Evolutionary conservation across 2,113 vertebrate genomes (phyloP), one percentile per base, ranked within the genome.

Genomic region (Carassius auratus): DNA sequence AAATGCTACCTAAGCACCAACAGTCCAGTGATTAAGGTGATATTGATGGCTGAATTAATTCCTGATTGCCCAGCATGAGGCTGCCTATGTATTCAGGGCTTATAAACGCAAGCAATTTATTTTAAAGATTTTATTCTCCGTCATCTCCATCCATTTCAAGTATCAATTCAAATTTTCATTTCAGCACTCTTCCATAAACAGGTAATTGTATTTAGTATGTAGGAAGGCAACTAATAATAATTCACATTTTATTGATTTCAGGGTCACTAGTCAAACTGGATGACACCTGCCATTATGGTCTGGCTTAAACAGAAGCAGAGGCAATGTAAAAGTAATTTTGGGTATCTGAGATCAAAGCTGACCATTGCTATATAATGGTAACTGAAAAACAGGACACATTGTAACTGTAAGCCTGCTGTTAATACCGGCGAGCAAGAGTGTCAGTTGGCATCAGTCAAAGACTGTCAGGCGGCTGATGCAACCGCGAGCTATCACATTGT

Each of bases 31-130:
- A 91, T 92, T 88, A 90, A 90, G 90, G 87, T 77, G 84, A 87
- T 90, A 90, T 90, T 86, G 90, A 89, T 66, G 69, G 81, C 82
- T 86, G 82, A 91, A 90, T 90, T 88, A 83, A 88, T 91, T 88
- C 74, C 73, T 82, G 86, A 83, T 89, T 87, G 86, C 84, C 42
- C 77, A 62, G 83, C 59, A 48, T 23, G 73, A 66, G 48, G 83
- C 69, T 66, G 84, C 14, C 77, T 50, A 55, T 62, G 30, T 30
- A 85, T 59, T 66, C 50, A 17, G 12, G 15, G 71, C 62, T 48
- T 26, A 64, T 38, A 83, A 78, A 83, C 74, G 74, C 64, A 89
- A 86, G 64, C 61, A 76, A 86, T 89, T 87, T 33, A 78, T 57
- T 83, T 84, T 15, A 23, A 45, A 68, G 36, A n/a, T 42, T 42